These are phyloP conservation scores for Thecocarcelia acutangulata DNA, from an alignment of 2,888 invertebrate species.

Conservation along the genomic window DNA sequence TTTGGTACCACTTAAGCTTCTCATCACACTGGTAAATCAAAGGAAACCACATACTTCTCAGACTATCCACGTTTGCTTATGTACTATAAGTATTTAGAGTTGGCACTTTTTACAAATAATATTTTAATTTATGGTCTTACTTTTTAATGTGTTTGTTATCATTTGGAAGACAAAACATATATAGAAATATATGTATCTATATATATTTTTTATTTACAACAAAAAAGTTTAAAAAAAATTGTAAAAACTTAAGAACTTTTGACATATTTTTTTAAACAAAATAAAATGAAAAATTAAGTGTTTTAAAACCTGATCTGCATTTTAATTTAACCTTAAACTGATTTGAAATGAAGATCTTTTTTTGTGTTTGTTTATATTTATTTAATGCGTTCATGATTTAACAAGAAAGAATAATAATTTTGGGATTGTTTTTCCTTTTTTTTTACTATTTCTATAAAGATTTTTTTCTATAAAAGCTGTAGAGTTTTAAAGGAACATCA, in stretches of 20 bases:
- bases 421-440: too few relatives aligned
- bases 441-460: background rate
- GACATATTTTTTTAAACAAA: background rate
- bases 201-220: background rate
- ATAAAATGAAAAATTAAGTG: background rate
- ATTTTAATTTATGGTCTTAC: constrained; percentile 7
- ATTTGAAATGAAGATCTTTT: too few relatives aligned
- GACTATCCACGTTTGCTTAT: too few relatives aligned
- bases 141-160: background rate
- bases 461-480: constrained; percentile 74
- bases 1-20: too few relatives aligned
- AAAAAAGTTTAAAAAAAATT: background rate
- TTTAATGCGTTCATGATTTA: background rate
- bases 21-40: too few relatives aligned
- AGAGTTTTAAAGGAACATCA: constrained; percentile 62
- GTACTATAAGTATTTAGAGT: too few relatives aligned
- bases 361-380: background rate
- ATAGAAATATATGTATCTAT: background rate
- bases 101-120: background rate
- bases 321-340: constrained; percentile 31
- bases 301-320: constrained; percentile 70
- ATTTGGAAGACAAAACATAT: background rate
- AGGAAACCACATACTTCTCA: too few relatives aligned
- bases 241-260: too few relatives aligned
- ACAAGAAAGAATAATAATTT: background rate